Conservation (phyloP, 2,113 vertebrate species). For the Panthera tigris region DNA sequence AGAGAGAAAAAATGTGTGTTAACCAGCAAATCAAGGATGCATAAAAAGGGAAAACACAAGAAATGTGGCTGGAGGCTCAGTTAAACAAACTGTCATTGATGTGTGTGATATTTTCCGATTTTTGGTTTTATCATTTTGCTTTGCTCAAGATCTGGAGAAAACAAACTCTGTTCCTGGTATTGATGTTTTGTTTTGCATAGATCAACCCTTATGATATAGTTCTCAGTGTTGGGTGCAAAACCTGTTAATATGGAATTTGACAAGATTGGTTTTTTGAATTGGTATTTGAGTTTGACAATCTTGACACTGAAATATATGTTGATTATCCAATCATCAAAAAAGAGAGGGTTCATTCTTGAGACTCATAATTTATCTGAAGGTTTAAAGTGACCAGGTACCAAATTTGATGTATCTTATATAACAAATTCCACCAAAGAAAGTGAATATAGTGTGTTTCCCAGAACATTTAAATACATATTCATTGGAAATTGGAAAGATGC, state of each 20-base stretch:
- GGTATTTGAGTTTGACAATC: background rate
- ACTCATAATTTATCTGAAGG: background rate
- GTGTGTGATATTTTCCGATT: background rate
- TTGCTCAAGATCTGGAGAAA: background rate
- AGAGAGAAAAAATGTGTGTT: fast-evolving
- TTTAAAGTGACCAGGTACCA: background rate
- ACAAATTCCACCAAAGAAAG: background rate
- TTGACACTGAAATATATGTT: background rate
- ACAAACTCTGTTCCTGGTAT: background rate
- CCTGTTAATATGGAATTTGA: background rate
- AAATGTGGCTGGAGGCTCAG: background rate
- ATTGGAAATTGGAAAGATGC: background rate
- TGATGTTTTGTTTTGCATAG: background rate
- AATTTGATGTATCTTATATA: background rate
- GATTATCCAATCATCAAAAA: background rate
- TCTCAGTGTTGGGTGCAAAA: background rate
- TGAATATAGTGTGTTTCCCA: background rate
- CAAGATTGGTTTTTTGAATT: background rate
- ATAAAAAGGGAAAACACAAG: background rate
- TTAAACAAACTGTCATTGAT: background rate
- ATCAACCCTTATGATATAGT: background rate
- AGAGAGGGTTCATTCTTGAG: background rate
- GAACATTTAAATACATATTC: background rate
- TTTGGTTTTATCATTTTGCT: background rate
- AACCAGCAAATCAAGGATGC: background rate